phyloP scores from a whole-genome alignment of 1,140 invertebrate species.

The Cherax destructor region DNA sequence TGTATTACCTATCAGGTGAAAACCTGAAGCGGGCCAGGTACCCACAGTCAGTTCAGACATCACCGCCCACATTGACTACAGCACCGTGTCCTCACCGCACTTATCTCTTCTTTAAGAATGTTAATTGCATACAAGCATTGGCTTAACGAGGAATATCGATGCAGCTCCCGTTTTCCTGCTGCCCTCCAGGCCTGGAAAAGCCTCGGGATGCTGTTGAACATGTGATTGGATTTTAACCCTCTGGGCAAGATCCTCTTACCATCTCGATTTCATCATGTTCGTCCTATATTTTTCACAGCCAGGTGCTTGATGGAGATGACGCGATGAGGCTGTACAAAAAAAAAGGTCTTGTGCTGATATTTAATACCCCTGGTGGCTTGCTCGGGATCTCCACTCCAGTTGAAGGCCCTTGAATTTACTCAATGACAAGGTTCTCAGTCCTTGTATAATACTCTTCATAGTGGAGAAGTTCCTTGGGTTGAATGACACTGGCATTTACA shows the following conservation, averaged over 20 bases:
- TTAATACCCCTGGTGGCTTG: neutral
- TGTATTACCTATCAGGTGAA: constrained; percentile 16
- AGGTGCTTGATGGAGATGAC: constrained; percentile 14
- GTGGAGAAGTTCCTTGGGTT: too few species aligned
- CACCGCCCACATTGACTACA: neutral
- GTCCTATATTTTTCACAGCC: constrained; percentile 10
- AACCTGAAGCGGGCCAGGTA: constrained; percentile 2
- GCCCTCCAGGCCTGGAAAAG: neutral
- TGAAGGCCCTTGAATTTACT: neutral
- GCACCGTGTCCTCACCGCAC: neutral
- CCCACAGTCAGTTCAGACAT: neutral
- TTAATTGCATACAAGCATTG: neutral
- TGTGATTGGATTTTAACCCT: neutral
- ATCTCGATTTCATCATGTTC: constrained; percentile 13
- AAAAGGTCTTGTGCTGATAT: constrained; percentile 13
- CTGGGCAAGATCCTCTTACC: constrained; percentile 4
- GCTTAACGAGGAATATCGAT: neutral
- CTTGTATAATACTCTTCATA: too few species aligned
- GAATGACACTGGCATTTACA: too few species aligned
- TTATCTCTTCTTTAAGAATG: neutral
- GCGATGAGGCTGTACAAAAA: constrained; percentile 6
- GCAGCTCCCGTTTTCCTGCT: too few species aligned
- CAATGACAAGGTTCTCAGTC: too few species aligned
- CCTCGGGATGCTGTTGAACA: neutral
- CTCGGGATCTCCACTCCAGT: neutral